Conservation (phyloP, 1,140 invertebrate genomes). For the Rhopalosiphum padi region DNA sequence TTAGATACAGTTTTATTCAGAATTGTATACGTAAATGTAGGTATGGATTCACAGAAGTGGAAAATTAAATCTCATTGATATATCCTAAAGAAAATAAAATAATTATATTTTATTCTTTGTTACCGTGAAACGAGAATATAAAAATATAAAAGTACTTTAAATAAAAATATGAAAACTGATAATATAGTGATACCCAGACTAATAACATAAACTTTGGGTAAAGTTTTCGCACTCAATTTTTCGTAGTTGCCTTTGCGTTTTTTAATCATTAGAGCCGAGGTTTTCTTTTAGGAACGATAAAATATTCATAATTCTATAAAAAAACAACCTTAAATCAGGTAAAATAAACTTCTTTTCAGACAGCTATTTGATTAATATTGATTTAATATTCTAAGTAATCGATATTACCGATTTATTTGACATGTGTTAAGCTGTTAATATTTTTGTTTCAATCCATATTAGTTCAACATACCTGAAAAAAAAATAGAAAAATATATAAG, state of each 20-base stretch:
- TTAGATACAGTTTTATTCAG: not conserved
- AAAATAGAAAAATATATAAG: not conserved
- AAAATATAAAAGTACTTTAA: conserved; percentile 15
- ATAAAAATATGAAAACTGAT: conserved; percentile 8
- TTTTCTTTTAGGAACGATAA: not conserved
- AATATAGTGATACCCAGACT: not conserved
- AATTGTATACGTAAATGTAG: conserved; percentile 9
- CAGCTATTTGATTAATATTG: not conserved
- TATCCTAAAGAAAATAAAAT: conserved; percentile 9
- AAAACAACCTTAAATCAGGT: not conserved
- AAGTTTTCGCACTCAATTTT: not conserved
- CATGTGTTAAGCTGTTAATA: not conserved
- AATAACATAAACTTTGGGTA: not conserved
- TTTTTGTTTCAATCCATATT: not conserved
- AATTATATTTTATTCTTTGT: conserved; percentile 19
- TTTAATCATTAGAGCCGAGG: not conserved
- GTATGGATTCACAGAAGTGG: not conserved
- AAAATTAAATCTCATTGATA: conserved; percentile 18
- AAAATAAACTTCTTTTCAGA: not conserved
- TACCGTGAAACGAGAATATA: not conserved
- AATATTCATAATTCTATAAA: not conserved
- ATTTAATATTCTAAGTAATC: not conserved
- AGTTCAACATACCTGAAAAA: not conserved
- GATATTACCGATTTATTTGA: conserved; percentile 5
- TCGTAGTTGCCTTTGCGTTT: not conserved